Evolutionary conservation across 2,888 invertebrate genomes (phyloP), one percentile per base, ranked within the genome.

Genomic region (Erpobdella octoculata): DNA sequence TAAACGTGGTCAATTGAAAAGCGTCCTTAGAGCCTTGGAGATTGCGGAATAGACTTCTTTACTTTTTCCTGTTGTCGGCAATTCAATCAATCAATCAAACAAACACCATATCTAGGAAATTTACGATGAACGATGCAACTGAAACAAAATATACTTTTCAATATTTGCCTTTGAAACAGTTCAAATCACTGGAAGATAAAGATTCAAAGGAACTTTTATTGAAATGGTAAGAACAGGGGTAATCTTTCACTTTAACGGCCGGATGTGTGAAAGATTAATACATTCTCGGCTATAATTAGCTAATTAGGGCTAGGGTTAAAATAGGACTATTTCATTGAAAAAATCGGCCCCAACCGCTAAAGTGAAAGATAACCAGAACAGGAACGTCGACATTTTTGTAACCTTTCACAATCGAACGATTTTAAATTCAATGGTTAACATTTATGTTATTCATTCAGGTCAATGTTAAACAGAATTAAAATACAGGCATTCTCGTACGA

Each of bases 401-500:
- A 71, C 12, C 12, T 31, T n/a, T n/a, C n/a, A 64, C 8, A 12
- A 28, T 21, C 35, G 8, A 6, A 21, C 8, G 28, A 9, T 12
- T 31, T 25, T 5, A 62, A 8, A 15, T 28, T 8, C n/a, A 41
- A 28, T 12, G 3, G 46, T 12, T 25, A 8, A 21, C 25, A 18
- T 38, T 65, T n/a, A 4, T 28, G 53, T 68, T 68, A 31, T 71
- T 46, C 70, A 76, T 77, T 9, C 72, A 82, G 82, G 82, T 81
- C 81, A 5, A 80, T 83, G 79, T 78, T 79, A 73, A 79, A 79
- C 6, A 76, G 80, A 53, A 72, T 83, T 2, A 76, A 75, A 71
- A 79, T 79, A 9, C 80, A 81, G 72, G 77, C 80, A 74, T 83
- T 79, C 72, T 78, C 78, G 58, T 82, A 81, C 78, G 83, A 83